Evolutionary conservation across 2,888 invertebrate genomes (phyloP), one percentile per base, ranked within the genome.

Genomic region (Rotaria magnacalcarata): DNA sequence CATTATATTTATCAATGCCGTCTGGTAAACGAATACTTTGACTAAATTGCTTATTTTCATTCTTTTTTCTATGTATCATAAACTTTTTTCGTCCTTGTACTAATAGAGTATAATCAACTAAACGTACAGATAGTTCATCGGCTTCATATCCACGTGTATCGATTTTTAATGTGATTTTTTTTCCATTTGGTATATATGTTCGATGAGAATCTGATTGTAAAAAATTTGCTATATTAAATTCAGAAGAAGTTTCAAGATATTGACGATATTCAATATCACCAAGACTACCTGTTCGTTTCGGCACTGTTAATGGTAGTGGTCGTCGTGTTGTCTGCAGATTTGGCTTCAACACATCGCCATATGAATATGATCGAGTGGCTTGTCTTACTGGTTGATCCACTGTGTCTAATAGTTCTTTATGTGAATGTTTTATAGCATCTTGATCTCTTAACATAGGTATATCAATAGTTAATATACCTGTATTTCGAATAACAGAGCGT

Each of bases 61-160:
- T 8, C n/a, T 80, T 80, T 47, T n/a, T 80, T 5, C 2, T 80
- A 11, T n/a, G 11, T 47, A n/a, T 0, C 8, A 4, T 8, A 19
- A 2, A 8, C 24, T 43, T 47, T 47, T 80, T 80, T 80, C n/a
- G 7, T 43, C 80, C 80, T 80, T 80, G 80, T 47, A 80, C 80
- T 47, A 80, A 47, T 43, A 80, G 8, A 47, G 21, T 80, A 47
- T 47, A 47, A 47, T 80, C 80, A 47, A 80, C n/a, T 80, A 80
- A 47, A 47, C 47, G 43, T 80, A 80, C 80, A 47, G 24, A n/a
- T 80, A 80, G 47, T 47, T 80, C 80, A 14, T 80, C 47, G 10
- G 80, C 24, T n/a, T 80, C 80, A 80, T 80, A 80, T n/a, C 80
- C 80, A 47, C 80, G 43, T 80, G 80, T 80, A 47, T 80, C 47